Base-by-base conservation (phyloP, 2,888 invertebrate genomes). In the Oxycera nigricornis region DNA sequence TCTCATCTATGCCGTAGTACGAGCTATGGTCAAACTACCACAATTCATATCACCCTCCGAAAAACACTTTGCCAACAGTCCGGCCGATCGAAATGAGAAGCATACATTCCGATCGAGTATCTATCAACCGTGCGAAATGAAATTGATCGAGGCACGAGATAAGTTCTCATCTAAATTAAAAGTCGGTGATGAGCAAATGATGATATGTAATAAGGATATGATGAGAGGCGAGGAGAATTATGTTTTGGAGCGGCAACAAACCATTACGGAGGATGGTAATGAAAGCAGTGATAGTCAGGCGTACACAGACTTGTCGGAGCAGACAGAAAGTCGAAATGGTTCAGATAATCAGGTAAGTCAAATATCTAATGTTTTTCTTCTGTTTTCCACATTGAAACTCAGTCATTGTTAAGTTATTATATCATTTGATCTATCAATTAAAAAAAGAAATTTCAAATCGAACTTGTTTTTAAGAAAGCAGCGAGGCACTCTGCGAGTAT, bases 51-150 rank as follows among this genome's bases (percentile, higher is more conserved):
- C 80, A n/a, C 17, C 68, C 9, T 24, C 72, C 4, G 17, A 72
- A 6, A 74, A 62, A 35, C 28, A 52, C 14, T 46, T 17, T 11
- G 61, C 61, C 20, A 39, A 65, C 24, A 28, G 55, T 14, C 46
- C 28, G 28, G n/a, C 14, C n/a, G 52, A 80, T 76, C n/a, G 80
- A 81, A 2, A 80, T 81, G 4, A 82, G 82, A 20, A 77, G 57
- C 81, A 82, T 24, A 78, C 79, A 9, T 73, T 82, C 3, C 65
- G 79, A 6, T 77, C 79, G 6, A 79, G 77, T 35, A 82, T 83
- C 2, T 84, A 83, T 73, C 82, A 80, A 73, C 82, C 83, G 7
- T 84, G 84, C 72, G 84, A 84, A 76, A 78, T 83, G 31, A 83
- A 82, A 70, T 61, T 85, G 9, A 74, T 83, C 17, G 81, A 81